Conservation (phyloP, 2,888 invertebrate genomes). For the Tetragonula carbonaria region DNA sequence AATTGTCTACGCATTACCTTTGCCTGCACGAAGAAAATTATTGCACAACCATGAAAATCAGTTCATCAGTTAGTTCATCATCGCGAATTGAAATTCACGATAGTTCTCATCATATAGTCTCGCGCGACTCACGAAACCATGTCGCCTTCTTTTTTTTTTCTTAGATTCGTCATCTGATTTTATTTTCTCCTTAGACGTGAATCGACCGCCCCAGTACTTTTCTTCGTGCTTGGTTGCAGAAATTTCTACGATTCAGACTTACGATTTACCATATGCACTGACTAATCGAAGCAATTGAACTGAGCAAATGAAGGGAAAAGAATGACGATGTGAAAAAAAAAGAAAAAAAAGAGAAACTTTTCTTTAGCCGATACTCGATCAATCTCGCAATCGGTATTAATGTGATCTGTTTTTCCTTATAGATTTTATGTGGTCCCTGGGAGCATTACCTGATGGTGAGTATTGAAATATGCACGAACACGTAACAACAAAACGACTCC, state of each 20-base stretch:
- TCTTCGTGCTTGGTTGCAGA: slow-evolving; percentile 74
- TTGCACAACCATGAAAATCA: slow-evolving; percentile 26
- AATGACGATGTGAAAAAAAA: slow-evolving; percentile 56
- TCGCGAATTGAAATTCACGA: background rate
- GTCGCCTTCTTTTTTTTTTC: background rate
- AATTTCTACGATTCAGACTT: slow-evolving; percentile 70
- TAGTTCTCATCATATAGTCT: background rate
- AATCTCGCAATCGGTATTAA: slow-evolving; percentile 72
- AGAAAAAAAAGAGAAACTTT: slow-evolving; percentile 55
- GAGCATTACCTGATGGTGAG: slow-evolving; percentile 99
- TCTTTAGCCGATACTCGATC: slow-evolving; percentile 1
- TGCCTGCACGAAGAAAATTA: slow-evolving; percentile 70
- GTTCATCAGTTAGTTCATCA: background rate
- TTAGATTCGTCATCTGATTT: background rate
- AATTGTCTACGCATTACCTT: slow-evolving; percentile 71
- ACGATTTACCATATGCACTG: slow-evolving; percentile 60
- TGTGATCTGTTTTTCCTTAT: slow-evolving; percentile 87
- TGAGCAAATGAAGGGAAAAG: slow-evolving; percentile 70
- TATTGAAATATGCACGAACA: slow-evolving; percentile 76
- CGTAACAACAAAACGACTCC: slow-evolving; percentile 35
- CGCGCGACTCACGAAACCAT: too few species aligned
- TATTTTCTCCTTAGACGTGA: background rate
- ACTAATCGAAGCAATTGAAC: slow-evolving; percentile 43
- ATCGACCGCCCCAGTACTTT: slow-evolving; percentile 57
- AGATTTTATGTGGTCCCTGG: slow-evolving; percentile 99